Evolutionary conservation across 2,888 invertebrate species (phyloP), one percentile per base, ranked within the genome.

Genomic region (Morpho achilles): DNA sequence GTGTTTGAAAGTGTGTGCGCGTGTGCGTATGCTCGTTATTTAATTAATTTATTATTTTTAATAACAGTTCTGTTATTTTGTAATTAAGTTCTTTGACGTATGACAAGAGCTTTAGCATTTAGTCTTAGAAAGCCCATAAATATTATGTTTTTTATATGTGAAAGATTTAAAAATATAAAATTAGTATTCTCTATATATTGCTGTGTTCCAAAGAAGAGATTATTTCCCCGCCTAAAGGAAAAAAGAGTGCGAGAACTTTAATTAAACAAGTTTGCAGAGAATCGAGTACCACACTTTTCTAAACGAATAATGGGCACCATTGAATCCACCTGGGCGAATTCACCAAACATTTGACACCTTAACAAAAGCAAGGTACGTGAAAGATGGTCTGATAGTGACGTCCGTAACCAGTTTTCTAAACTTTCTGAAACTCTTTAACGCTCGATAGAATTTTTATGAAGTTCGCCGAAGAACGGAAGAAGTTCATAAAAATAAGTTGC

Each of bases 181-280:
- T n/a, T 3, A 8, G 7, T 32, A 32, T 32, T 60, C 74, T 80
- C 79, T 43, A 76, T 56, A 51, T 51, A 50, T 51, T 65, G 48
- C 59, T 40, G 48, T 82, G 75, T 80, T 72, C 82, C 69, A 67
- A 80, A 80, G 77, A 77, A 79, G 80, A 82, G 85, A 87, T 84
- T 87, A 87, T 85, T 83, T 80, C 80, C 78, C 77, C 82, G 84
- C 81, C 87, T 81, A 80, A 86, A 84, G 87, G 87, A 82, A 89
- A 90, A 87, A 90, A 90, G 88, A 86, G 88, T 87, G 86, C 80
- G 82, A 87, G 82, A 89, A 90, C 84, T 90, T 90, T 90, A 90
- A 90, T 90, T 90, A 89, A 89, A 90, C 88, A 90, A 90, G 87
- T 89, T 90, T 76, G 81, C 81, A 77, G 82, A 77, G 87, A 86